Percentiles rank a stretch among this genome's conserved stretches.
phyloP scores from a whole-genome alignment of 2,888 invertebrate genomes.

The Pristionchus mayeri region DNA sequence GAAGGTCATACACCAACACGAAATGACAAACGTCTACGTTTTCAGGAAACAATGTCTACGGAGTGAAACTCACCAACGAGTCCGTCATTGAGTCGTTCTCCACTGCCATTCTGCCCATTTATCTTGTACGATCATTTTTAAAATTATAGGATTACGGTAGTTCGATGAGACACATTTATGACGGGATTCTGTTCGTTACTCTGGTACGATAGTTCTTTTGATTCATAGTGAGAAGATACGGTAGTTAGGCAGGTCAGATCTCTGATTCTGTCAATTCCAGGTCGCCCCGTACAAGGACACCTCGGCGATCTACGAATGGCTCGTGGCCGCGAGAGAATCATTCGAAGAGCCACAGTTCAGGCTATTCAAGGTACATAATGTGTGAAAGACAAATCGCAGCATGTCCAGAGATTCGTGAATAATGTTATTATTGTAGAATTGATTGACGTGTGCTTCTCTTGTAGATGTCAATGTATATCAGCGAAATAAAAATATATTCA shows the following conservation, averaged over 20 bases:
- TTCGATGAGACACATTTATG: too few species aligned
- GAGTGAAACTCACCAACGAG: conserved; percentile 59
- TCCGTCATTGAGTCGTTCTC: conserved; percentile 60
- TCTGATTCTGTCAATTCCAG: too few species aligned
- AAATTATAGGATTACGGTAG: too few species aligned
- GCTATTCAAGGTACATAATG: conserved; percentile 49
- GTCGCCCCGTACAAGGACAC: conserved; percentile 55
- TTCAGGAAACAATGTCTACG: conserved; percentile 73
- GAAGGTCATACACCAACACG: not conserved
- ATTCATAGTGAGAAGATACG: too few species aligned
- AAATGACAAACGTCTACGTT: too few species aligned
- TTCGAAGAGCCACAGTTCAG: conserved; percentile 64
- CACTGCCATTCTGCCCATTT: conserved; percentile 72
- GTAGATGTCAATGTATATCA: too few species aligned
- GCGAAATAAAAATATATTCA: not conserved
- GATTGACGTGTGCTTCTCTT: too few species aligned
- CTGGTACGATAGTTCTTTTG: too few species aligned
- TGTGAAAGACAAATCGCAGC: not conserved
- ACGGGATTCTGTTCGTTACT: too few species aligned
- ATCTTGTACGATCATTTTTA: conserved; percentile 57
- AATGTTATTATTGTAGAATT: not conserved
- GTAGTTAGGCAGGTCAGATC: too few species aligned
- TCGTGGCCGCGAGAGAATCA: conserved; percentile 61
- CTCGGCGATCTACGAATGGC: conserved; percentile 64
- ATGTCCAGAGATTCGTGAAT: not conserved